Base-by-base conservation (phyloP, 2,113 vertebrate genomes). In the Tenrec ecaudatus region DNA sequence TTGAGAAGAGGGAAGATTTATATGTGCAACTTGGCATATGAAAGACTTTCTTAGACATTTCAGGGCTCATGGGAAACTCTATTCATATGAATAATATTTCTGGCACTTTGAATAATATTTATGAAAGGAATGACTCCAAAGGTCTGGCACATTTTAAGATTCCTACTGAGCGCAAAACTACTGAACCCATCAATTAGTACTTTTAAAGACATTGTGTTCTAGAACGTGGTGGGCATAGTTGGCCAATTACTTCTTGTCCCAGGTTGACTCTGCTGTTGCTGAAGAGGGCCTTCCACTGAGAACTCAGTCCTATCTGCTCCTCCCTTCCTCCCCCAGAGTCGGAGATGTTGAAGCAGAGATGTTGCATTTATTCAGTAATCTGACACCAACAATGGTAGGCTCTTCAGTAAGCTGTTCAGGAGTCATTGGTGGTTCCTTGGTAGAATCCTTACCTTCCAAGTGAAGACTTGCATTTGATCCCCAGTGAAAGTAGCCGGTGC, bases 41-140 rank as follows among this genome's bases (percentile, higher is more conserved):
- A 92, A 91, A 79, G 83, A 57, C 43, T 95, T 88, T 90, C 58
- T 69, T 92, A 78, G 89, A 95, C 86, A 91, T 25, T 69, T 82
- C 78, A 29, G 53, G 62, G 93, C 62, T 89, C 76, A 36, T 84
- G 81, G 94, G n/a, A 62, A 95, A 93, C 84, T 27, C 94, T 66
- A 89, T 38, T 95, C 69, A 82, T 40, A 38, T 71, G 68, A 89
- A 20, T 94, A 40, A 73, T 53, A 33, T n/a, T 96, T 86, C 82
- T 95, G 91, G 40, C 76, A 93, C 82, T 66, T 96, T 19, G 31
- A 82, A 17, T 82, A 92, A 75, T 93, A 94, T 87, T 94, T 92
- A 85, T 82, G 89, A 43, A 58, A 94, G 36, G 36, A 85, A 84
- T 84, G 62, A 80, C 68, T 96, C 62, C 66, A 94, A 36, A 91